Percentiles rank a stretch among this genome's conserved stretches.
These are phyloP conservation scores for Nemotelus pantherinus DNA, from an alignment of 2,888 invertebrate species.

Conservation along the genomic window DNA sequence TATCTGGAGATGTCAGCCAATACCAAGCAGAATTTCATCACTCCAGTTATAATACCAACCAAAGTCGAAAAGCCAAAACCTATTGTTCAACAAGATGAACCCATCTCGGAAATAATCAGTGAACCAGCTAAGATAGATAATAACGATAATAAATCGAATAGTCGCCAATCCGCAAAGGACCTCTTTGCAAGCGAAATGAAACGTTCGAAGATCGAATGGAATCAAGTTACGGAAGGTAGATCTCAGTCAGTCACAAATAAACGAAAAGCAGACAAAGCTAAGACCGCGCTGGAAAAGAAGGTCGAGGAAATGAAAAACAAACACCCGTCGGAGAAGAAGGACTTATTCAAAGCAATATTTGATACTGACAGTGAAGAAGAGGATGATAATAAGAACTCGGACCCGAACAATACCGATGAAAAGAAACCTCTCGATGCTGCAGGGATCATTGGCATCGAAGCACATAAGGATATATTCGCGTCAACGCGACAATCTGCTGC, in stretches of 20 bases:
- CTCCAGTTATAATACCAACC: slow-evolving; percentile 62
- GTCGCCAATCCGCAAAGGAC: slow-evolving; percentile 22
- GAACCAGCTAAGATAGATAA: background rate
- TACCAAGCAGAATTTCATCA: slow-evolving; percentile 67
- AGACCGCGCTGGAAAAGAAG: slow-evolving; percentile 59
- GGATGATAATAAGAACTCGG: slow-evolving; percentile 58
- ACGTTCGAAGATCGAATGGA: slow-evolving; percentile 25
- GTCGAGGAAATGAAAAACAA: slow-evolving; percentile 58
- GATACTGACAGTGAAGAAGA: slow-evolving; percentile 80
- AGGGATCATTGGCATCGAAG: slow-evolving; percentile 52
- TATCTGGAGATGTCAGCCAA: slow-evolving; percentile 73
- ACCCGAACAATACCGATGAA: slow-evolving; percentile 51
- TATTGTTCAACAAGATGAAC: slow-evolving; percentile 24
- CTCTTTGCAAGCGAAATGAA: slow-evolving; percentile 48
- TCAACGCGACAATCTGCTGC: slow-evolving; percentile 59
- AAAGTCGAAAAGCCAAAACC: slow-evolving; percentile 53
- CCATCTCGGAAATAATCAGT: background rate
- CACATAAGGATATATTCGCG: slow-evolving; percentile 53
- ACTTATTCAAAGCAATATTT: slow-evolving; percentile 91
- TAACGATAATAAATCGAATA: slow-evolving; percentile 11
- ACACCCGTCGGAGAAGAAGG: slow-evolving; percentile 71
- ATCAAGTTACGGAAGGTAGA: slow-evolving; percentile 26
- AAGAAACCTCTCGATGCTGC: slow-evolving; percentile 51
- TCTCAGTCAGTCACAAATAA: background rate
- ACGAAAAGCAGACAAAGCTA: background rate